Base-by-base conservation (phyloP, 2,797 vertebrate genomes). In the Antrozous pallidus region DNA sequence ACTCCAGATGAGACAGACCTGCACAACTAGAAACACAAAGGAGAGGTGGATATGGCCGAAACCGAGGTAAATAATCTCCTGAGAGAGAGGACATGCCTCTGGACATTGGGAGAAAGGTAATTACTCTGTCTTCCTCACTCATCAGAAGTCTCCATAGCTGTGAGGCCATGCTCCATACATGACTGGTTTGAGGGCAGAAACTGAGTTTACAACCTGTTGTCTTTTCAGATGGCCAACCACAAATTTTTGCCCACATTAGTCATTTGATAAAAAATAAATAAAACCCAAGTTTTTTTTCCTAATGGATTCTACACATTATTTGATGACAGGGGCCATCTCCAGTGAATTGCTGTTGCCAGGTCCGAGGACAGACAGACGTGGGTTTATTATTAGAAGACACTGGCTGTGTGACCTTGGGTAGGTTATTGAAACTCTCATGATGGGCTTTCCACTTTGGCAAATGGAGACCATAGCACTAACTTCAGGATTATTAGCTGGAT, bases 1-100 rank as follows among this genome's bases (percentile, higher is more conserved):
- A 70, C 28, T 88, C 58, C 81, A 93, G 81, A 85, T 24, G n/a
- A 87, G 65, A 70, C 22, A 90, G 90, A 92, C 40, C 26, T 74
- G 70, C 6, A 47, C 56, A 56, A 42, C 10, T 33, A n/a, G 73
- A 84, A 73, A 92, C 61, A 69, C 42, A 73, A 63, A 45, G 75
- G 16, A 69, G n/a, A 8, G 7, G 28, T 63, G 54, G 51, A 18
- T 77, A 67, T 67, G 20, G 40, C 51, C 12, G 8, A 49, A 36
- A 81, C 17, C 3, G n/a, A 74, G 65, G 70, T 5, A 2, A 93
- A 58, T 49, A 22, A 75, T 71, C 65, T 86, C 77, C 70, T 0
- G 31, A 36, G 31, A 31, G 47, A 31, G 49, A 69, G 1, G 49
- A 75, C 22, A 69, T 6, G 3, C 24, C 31, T 65, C 24, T 16